Base-by-base conservation (phyloP, 2,888 invertebrate species). In the Drosophila helvetica region DNA sequence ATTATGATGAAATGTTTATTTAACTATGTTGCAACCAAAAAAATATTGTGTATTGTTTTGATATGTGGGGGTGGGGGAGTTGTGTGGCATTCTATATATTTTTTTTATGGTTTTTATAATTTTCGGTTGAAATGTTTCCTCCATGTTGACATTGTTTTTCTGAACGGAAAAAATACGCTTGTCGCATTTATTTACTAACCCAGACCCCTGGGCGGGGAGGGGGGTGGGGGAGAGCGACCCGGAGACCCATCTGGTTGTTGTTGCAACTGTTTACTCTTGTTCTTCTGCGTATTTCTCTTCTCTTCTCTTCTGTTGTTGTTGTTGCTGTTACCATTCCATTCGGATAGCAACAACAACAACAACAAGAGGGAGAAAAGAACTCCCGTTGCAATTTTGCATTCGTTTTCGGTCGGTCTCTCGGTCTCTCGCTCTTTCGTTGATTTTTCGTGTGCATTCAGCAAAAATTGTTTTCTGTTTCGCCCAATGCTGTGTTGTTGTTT, bases 111-210 rank as follows among this genome's bases (percentile, higher is more conserved):
- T 63, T 72, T 77, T 79, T 68, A 50, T 67, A 61, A 67, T 69
- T 82, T 70, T 70, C 67, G 61, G 73, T 56, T 67, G 68, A 72
- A 73, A 54, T 78, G 70, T 63, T 73, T 63, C 69, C 76, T 77
- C 60, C 67, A 67, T 84, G 81, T 86, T 86, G 82, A 73, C 81
- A 84, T 82, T 82, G 82, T 86, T 80, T 86, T 82, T 78, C 76
- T 70, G 70, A 82, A 66, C 66, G 66, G 66, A 66, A 66, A 86
- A 82, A 71, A 78, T 80, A 74, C 78, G 81, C 70, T 80, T 73
- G 72, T 80, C 80, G 78, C 80, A 83, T 80, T 83, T 80, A 83
- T 80, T 80, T 83, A 80, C 80, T 71, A 77, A 53, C 70, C 72
- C 62, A 43, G 51, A 52, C 2, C 38, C n/a, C 38, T n/a, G 15